Evolutionary conservation across 2,888 invertebrate genomes (phyloP), one percentile per base, ranked within the genome.

Genomic region (Agrochola circellaris): DNA sequence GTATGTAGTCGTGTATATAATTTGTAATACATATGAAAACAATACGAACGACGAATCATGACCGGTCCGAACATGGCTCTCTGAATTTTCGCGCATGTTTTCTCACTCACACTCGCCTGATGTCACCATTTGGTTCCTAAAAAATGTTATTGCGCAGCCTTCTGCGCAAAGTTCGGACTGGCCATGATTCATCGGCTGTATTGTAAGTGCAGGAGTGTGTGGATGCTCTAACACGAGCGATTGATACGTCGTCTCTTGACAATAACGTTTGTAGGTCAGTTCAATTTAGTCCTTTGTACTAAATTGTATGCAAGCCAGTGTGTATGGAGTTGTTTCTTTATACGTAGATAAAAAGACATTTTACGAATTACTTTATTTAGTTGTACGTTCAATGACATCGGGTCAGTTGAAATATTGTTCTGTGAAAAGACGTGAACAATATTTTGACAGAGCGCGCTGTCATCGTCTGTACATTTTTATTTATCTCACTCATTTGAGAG

Each of bases 221-320:
- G 58, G 60, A 67, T 74, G 61, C 77, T 81, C 72, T 61, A 26
- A 65, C 73, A 67, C 75, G 71, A 75, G 74, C 73, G 78, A 77
- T 87, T 77, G 82, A 75, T 73, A 78, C 64, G 75, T 81, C 82
- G 83, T 65, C 78, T 86, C 83, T 86, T 82, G 89, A 88, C 88
- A 88, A 88, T 89, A 88, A 88, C 79, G 75, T 83, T 83, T 87
- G 75, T 85, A 87, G 86, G 84, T 79, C 86, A 79, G 75, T 85
- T 81, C 77, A 89, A 85, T 87, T 88, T 87, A 83, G 68, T 82
- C 65, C 68, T 83, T 74, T 83, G 66, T 83, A 75, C 77, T 75
- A 67, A 80, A 60, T 79, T 87, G 83, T 74, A 70, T 81, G 84
- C 83, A 77, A 82, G 83, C 68, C 76, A 71, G 76, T 80, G 75